Evolutionary conservation across 2,888 invertebrate genomes (phyloP).

Genomic region (Acanthosepion lycidas): DNA sequence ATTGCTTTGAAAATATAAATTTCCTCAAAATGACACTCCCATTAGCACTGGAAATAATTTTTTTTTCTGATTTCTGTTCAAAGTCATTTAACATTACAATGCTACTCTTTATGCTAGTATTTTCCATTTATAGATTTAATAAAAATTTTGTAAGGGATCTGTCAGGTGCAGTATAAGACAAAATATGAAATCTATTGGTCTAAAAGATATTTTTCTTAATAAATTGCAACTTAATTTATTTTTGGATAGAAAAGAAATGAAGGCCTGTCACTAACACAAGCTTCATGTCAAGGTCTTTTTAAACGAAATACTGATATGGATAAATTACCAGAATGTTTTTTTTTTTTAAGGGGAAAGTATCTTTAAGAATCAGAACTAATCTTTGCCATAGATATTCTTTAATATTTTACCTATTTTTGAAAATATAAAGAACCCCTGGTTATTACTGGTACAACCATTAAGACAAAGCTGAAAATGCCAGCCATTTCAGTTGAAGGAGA

Average conservation of each 20-base stretch:
- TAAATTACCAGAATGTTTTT: too few species aligned
- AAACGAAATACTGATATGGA: too few species aligned
- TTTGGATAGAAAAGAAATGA: background rate
- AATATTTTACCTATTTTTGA: too few species aligned
- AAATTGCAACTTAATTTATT: background rate
- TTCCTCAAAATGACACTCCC: background rate
- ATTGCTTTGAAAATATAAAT: background rate
- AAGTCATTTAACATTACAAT: background rate
- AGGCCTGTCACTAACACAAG: background rate
- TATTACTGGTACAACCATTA: too few species aligned
- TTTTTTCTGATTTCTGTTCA: background rate
- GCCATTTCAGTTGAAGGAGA: too few species aligned
- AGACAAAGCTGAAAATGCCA: too few species aligned
- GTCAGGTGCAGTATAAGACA: background rate
- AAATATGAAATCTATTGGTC: background rate
- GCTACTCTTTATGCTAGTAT: background rate
- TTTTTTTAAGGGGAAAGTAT: too few species aligned
- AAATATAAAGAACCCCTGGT: too few species aligned
- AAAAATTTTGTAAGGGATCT: conserved; percentile 21
- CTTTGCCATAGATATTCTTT: too few species aligned
- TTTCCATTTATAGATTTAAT: conserved; percentile 22
- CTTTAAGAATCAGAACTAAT: too few species aligned
- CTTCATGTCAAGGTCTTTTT: background rate
- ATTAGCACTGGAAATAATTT: background rate
- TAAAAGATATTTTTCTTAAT: background rate